Base-by-base conservation (phyloP, 2,888 invertebrate genomes). In the Acheta domesticus region DNA sequence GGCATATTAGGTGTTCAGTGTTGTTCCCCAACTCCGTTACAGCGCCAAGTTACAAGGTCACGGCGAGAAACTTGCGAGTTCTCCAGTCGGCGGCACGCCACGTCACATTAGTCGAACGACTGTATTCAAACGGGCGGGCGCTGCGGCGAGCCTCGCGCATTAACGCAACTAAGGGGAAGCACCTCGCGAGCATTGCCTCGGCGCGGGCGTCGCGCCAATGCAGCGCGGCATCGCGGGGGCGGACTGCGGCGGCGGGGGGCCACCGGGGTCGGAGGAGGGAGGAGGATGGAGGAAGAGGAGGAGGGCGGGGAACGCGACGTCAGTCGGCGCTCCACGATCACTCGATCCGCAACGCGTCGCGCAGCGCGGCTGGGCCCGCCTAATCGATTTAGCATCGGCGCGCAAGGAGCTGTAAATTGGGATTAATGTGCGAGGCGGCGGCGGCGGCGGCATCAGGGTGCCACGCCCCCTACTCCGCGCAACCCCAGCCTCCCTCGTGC, bases 331-430 rank as follows among this genome's bases (percentile, higher is more conserved):
- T 36, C 36, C 36, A 36, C 36, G 36, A 36, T 36, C 36, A 36
- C 36, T 36, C 36, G 62, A 62, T 16, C 62, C 14, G 62, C 62
- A 3, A 62, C 62, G 62, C n/a, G 62, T 14, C 62, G 62, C 62
- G 62, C 62, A 11, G n/a, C n/a, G 62, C n/a, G 16, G 62, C 62
- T 19, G 16, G 16, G 62, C n/a, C 62, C 62, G 62, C 62, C 62
- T 62, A 62, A 62, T 62, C 62, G 62, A 62, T 62, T 62, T 62
- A 62, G 62, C 62, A 62, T 62, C 62, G 62, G 62, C 62, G 62
- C n/a, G 62, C 62, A 62, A 62, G 62, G 62, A 62, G 62, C 62
- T 62, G 62, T 62, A 62, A 62, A 62, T 62, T 62, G 62, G 62
- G 62, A 62, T 62, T 62, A 62, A 62, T 62, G 62, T 62, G 62